phyloP scores from a whole-genome alignment of 2,797 vertebrate species.

The Sardinella longiceps region DNA sequence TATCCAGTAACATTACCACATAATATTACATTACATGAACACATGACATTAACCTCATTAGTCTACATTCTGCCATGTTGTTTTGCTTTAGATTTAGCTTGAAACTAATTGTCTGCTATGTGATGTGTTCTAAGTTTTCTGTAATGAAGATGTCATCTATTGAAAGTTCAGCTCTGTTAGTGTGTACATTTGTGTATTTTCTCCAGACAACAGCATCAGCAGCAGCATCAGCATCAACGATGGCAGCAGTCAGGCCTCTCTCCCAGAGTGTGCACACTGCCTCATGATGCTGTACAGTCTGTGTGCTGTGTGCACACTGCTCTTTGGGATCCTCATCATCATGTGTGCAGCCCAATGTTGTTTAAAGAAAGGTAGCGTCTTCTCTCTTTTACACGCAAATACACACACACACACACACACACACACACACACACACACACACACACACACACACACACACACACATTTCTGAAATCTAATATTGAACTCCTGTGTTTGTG shows the following conservation, averaged over 20 bases:
- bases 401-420: conserved; percentile 1
- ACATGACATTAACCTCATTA: too few species aligned
- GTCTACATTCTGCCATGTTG: too few species aligned
- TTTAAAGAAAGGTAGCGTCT: neutral
- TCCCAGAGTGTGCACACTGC: neutral
- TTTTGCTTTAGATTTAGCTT: too few species aligned
- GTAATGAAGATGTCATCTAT: neutral
- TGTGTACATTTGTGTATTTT: neutral
- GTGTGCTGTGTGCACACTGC: neutral
- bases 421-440: too few species aligned
- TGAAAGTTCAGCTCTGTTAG: neutral
- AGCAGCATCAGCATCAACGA: too few species aligned
- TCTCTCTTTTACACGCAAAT: neutral
- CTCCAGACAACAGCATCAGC: neutral
- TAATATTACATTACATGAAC: too few species aligned
- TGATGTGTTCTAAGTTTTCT: too few species aligned
- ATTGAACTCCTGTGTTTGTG: neutral
- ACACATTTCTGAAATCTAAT: neutral
- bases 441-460: too few species aligned
- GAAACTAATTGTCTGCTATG: too few species aligned
- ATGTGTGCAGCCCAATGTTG: neutral
- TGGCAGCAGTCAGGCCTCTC: neutral
- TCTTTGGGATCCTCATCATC: neutral
- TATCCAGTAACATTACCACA: too few species aligned
- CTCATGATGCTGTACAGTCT: neutral